phyloP scores from a whole-genome alignment of 1,140 invertebrate species.

The Cotesia typhae region DNA sequence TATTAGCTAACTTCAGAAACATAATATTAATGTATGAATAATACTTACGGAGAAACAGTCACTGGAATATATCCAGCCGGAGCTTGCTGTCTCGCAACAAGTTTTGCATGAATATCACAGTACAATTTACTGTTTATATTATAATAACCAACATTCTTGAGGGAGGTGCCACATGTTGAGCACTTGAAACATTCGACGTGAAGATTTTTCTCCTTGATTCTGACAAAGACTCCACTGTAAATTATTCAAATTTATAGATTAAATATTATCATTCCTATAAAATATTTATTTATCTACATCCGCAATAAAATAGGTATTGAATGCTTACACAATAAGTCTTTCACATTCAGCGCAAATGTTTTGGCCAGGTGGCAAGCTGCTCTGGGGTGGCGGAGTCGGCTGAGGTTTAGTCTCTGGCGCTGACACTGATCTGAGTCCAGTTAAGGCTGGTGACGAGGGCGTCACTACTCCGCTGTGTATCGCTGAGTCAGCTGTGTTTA shows the following conservation, averaged over 20 bases:
- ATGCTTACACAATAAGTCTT: slow-evolving; percentile 89
- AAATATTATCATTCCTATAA: slow-evolving; percentile 31
- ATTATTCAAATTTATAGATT: slow-evolving; percentile 26
- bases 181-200: slow-evolving; percentile 98
- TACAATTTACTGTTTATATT: slow-evolving; percentile 96
- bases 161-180: slow-evolving; percentile 89
- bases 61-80: slow-evolving; percentile 77
- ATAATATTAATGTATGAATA: no score
- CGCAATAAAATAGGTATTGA: slow-evolving; percentile 9
- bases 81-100: slow-evolving; percentile 84
- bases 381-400: slow-evolving; percentile 64
- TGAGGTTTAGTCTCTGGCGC: slow-evolving; percentile 74
- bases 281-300: slow-evolving; percentile 24
- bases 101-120: slow-evolving; percentile 94
- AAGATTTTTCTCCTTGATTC: slow-evolving; percentile 94
- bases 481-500: slow-evolving; percentile 56
- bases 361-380: slow-evolving; percentile 81
- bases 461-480: slow-evolving; percentile 64
- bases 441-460: slow-evolving; percentile 61
- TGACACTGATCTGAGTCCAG: slow-evolving; percentile 73
- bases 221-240: slow-evolving; percentile 91
- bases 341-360: slow-evolving; percentile 94
- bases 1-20: no score
- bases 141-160: slow-evolving; percentile 97
- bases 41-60: slow-evolving; percentile 81